Evolutionary conservation across 2,113 vertebrate genomes (phyloP), one percentile per base, ranked within the genome.

Genomic region (Malaclemys terrapin): DNA sequence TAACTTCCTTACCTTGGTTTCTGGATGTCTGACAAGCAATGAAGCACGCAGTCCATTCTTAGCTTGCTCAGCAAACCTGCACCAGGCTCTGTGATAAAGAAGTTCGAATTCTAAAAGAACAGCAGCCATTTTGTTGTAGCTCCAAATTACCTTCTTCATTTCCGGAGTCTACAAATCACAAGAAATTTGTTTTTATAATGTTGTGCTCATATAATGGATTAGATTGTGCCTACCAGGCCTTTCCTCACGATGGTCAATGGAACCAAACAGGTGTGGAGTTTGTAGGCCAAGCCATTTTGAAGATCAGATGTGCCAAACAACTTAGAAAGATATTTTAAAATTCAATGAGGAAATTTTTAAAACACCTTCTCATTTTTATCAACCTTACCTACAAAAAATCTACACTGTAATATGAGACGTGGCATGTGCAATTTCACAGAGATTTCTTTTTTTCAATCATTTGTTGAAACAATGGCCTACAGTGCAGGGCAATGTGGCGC

Each of bases 101-200:
- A 98, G 16, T 94, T 99, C 98, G 81, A 98, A 98, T 95, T 99
- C 98, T 89, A 99, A 31, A 94, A 99, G 95, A 85, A 97, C 98
- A 27, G 97, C 84, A 22, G 98, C 98, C 96, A 98, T 96, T 97
- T 98, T 97, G 97, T 99, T 99, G 94, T 99, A 99, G 90, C 57
- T 97, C 2, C 92, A 97, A 93, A 99, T 96, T 86, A 98, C 94
- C 72, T 98, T 98, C 38, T 98, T 98, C 98, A 98, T 98, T 95
- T 99, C 98, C 5, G 94, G 89, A 2, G 95, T 98, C 99, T 99
- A 95, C 10, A 65, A 42, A 90, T 83, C 3, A 52, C 65, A 7
- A 1, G 2, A 75, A 54, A 78, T 47, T 29, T 16, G 7, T 47
- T 78, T 78, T 78, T 27, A 29, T 47, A 47, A 78, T 8, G 25